Evolutionary conservation across 2,797 vertebrate species (phyloP).

Genomic region (Jordanella pulchra): DNA sequence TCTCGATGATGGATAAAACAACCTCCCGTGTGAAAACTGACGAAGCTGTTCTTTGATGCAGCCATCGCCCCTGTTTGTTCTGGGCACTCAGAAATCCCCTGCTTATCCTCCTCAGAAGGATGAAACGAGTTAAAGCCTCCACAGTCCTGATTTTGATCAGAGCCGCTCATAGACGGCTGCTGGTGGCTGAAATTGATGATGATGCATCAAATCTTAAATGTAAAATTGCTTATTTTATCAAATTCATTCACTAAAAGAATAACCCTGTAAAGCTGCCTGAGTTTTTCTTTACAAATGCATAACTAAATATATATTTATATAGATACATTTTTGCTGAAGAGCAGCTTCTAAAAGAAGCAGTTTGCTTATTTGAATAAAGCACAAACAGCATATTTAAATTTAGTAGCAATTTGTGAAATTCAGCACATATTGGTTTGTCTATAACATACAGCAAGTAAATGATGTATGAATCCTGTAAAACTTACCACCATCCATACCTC

Average conservation of each 20-base stretch:
- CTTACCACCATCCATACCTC: too few species aligned
- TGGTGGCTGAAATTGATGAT: not conserved
- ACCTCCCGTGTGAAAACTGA: not conserved
- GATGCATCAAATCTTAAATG: not conserved
- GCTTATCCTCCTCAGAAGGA: conserved; percentile 1
- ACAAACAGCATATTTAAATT: too few species aligned
- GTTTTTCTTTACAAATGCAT: too few species aligned
- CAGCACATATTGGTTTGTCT: too few species aligned
- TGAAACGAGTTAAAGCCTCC: not conserved
- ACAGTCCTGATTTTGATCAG: not conserved
- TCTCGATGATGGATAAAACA: not conserved
- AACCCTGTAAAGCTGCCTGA: too few species aligned
- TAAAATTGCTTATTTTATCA: not conserved
- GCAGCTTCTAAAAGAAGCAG: not conserved
- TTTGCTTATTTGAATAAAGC: not conserved
- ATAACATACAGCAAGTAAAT: too few species aligned
- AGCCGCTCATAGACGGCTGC: not conserved
- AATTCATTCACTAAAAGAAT: not conserved
- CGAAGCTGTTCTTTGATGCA: not conserved
- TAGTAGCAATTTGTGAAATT: too few species aligned
- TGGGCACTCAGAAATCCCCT: not conserved
- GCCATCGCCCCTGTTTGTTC: not conserved
- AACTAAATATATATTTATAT: too few species aligned
- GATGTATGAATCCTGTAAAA: too few species aligned
- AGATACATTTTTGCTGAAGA: too few species aligned